Base-by-base conservation (phyloP, 2,888 invertebrate species). In the Suillia variegata region DNA sequence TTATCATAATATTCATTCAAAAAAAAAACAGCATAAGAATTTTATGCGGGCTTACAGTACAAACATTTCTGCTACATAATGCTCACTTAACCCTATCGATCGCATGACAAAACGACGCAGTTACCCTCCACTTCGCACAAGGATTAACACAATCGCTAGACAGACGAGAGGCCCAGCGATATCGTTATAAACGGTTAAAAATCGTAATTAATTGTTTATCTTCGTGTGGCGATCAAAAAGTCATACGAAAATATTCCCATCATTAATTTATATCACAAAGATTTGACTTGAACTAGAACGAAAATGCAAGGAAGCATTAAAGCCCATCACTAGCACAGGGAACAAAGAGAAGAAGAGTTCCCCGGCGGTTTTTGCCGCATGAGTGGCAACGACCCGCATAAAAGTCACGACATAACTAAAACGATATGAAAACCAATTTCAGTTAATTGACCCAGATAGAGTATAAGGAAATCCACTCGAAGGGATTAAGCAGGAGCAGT, bases 401-500 rank as follows among this genome's bases (percentile, higher is more conserved):
- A 38, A 38, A 38, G 38, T 8, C 38, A 13, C 38, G n/a, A 38
- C 6, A n/a, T n/a, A 38, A n/a, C 15, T n/a, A n/a, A 38, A 38
- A n/a, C 38, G 4, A 45, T 20, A 45, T 45, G 20, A 45, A 45
- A 45, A 45, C 18, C 45, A 45, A 18, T 51, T 51, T 33, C 13
- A 18, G 2, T 33, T 33, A 24, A 33, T 51, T 17, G 33, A 51
- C 33, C 18, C 2, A 24, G n/a, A n/a, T n/a, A n/a, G n/a, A n/a
- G n/a, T n/a, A n/a, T n/a, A 48, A 21, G 12, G 22, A 50, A 72
- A 69, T 64, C 62, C 52, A 56, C 58, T 22, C 55, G 61, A 65
- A 59, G 22, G 56, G 56, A 50, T 56, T 56, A 50, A 18, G n/a
- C n/a, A n/a, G 20, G 20, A 20, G 20, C 45, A 45, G 5, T 45